Evolutionary conservation across 2,797 vertebrate species (phyloP).

Genomic region (Coendou prehensilis): DNA sequence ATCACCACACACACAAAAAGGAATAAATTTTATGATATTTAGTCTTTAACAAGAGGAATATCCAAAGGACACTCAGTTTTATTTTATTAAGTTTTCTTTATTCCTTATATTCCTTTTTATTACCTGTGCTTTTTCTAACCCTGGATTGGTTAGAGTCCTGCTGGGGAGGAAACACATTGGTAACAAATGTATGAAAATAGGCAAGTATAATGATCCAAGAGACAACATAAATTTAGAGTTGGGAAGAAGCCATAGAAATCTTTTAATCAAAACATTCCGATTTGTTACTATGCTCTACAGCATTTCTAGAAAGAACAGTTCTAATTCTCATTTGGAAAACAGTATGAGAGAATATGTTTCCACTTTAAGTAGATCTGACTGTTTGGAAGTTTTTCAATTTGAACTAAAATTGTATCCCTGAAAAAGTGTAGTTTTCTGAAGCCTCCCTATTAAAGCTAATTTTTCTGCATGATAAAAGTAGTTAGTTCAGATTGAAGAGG

Average conservation of each 20-base stretch:
- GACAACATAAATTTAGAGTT: neutral
- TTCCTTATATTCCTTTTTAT: constrained; percentile 11
- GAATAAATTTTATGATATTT: neutral
- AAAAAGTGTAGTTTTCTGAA: neutral
- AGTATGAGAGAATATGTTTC: neutral
- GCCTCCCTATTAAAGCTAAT: neutral
- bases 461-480: neutral
- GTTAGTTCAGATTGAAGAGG: neutral
- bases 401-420: neutral
- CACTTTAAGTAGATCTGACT: neutral
- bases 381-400: neutral
- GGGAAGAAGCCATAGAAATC: constrained; percentile 11
- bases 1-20: neutral
- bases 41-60: neutral
- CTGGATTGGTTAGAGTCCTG: constrained; percentile 1
- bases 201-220: neutral
- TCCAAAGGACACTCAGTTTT: neutral
- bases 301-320: neutral
- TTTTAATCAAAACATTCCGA: neutral
- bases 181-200: neutral
- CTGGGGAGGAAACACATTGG: neutral
- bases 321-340: neutral
- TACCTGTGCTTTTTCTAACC: neutral
- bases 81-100: neutral
- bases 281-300: neutral